These are phyloP conservation scores for Magallana nippona DNA, from an alignment of 2,888 invertebrate genomes.

Conservation along the genomic window DNA sequence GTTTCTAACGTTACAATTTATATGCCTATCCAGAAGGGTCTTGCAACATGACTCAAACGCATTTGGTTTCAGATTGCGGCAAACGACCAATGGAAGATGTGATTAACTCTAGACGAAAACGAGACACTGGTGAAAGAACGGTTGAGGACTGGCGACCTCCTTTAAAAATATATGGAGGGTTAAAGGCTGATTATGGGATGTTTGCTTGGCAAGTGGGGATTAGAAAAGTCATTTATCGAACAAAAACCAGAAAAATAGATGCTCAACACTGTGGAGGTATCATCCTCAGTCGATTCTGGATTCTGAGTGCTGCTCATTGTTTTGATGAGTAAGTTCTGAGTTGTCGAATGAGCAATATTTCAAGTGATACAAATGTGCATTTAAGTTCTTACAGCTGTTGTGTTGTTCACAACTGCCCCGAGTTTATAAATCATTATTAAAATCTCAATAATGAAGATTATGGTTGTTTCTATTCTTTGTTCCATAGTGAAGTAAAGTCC, in stretches of 20 bases:
- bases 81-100: slow-evolving; percentile 55
- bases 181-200: slow-evolving; percentile 67
- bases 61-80: slow-evolving; percentile 50
- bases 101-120: slow-evolving; percentile 51
- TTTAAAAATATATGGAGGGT: slow-evolving; percentile 71
- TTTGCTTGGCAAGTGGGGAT: slow-evolving; percentile 77
- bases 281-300: slow-evolving; percentile 73
- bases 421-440: not conserved
- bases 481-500: slow-evolving; percentile 75
- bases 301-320: slow-evolving; percentile 78
- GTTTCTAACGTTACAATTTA: too few species aligned
- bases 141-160: slow-evolving; percentile 53
- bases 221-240: slow-evolving; percentile 46
- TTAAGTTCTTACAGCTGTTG: too few species aligned
- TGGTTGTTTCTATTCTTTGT: not conserved
- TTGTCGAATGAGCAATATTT: too few species aligned
- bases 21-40: too few species aligned
- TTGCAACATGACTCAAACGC: not conserved
- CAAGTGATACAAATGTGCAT: too few species aligned
- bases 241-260: slow-evolving; percentile 34
- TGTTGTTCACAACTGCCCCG: too few species aligned
- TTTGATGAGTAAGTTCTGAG: slow-evolving; percentile 57
- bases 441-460: not conserved
- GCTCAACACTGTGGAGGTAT: slow-evolving; percentile 75
- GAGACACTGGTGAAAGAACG: slow-evolving; percentile 47